Base-by-base conservation (phyloP, 2,888 invertebrate species). In the Dinocampus coccinellae region DNA sequence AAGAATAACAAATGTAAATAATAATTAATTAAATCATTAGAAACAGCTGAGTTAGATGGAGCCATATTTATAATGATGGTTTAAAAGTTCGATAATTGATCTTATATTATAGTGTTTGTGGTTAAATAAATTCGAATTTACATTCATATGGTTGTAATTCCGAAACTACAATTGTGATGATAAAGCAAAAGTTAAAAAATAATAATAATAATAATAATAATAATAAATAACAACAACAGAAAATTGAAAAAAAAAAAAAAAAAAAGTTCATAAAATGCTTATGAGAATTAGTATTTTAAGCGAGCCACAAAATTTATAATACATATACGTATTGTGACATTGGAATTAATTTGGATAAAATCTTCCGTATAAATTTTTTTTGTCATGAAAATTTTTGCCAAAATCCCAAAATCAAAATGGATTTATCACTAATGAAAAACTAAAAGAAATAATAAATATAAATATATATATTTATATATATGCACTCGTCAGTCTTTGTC, bases 401-500 rank as follows among this genome's bases (percentile, higher is more conserved):
- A 34, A 34, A 47, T 62, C 61, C 52, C 68, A 6, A 72, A 63
- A 52, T 4, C 16, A 20, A n/a, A 47, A 47, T 39, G 39, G 39
- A 47, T 47, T 47, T 16, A 47, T 47, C 20, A n/a, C n/a, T 29
- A 13, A 29, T 58, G n/a, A 53, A 10, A 33, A n/a, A 29, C 20
- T 58, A 3, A 33, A 16, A 58, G 7, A 7, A 9, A 26, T 20
- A 29, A 58, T 33, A 58, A 29, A 33, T 62, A 9, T 13, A 13
- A 24, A 58, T 58, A 58, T 16, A n/a, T 33, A 58, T 61, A 61
- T 20, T 20, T 36, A 36, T 61, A 47, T 26, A 24, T 64, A 74
- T 75, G 77, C 77, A 75, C 77, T 77, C 74, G 76, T 77, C 76
- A 76, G 73, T 76, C 74, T 76, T 77, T 72, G 76, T 76, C 75